Base-by-base conservation (phyloP, 2,113 vertebrate genomes). In the Sakesphorus luctuosus region DNA sequence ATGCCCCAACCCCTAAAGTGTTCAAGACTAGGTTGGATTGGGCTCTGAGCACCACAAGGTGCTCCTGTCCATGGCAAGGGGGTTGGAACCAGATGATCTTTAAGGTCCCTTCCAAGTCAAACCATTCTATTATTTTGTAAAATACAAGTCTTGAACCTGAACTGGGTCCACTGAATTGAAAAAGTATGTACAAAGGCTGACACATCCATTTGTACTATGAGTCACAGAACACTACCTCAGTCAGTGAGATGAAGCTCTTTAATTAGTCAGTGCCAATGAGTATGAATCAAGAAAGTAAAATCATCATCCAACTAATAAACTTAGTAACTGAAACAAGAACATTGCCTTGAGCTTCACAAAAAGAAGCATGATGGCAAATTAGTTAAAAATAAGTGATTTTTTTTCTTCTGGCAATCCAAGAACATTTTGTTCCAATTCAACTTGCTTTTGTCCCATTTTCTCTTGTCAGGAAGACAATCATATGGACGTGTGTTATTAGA, bases 351-450 rank as follows among this genome's bases (percentile, higher is more conserved):
- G 50, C 18, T 63, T 66, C 68, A 66, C 52, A 82, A 72, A 86
- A 61, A 62, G 15, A 13, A 56, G 25, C 13, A 43, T 55, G 28
- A 53, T 67, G 33, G 46, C 50, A 77, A 90, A 46, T 68, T 53
- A 89, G 62, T 62, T 25, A 91, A 62, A 92, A 87, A 62, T 26
- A 10, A 73, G 77, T 33, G 19, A 19, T 40, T 40, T 43, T 44
- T 78, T 66, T 80, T 63, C 36, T 58, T n/a, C 35, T 68, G 44
- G 52, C 23, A 66, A 44, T 79, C 61, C 73, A 76, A 73, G 91
- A 95, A 95, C 90, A 96, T 78, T 96, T 65, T 91, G 85, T 92
- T 96, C 97, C 80, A 35, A 38, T 84, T 94, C 68, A 43, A n/a
- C 36, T 84, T 89, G 74, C 56, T 87, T 84, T 88, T 66, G 24